Evolutionary conservation across 2,888 invertebrate species (phyloP).

Genomic region (Spilosoma lubricipeda): DNA sequence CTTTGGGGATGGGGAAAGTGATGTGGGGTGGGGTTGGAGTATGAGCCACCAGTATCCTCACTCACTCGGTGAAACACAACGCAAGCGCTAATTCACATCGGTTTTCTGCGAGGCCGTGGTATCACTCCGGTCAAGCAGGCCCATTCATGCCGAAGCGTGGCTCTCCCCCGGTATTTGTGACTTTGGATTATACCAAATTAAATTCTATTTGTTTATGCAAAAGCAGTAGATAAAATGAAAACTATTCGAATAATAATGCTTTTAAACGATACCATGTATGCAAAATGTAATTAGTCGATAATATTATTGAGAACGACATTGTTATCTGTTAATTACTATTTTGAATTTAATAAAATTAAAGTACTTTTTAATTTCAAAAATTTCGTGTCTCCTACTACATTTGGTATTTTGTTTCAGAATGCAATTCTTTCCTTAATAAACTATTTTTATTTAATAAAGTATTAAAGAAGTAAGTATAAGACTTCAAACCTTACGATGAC

Average conservation of each 20-base stretch:
- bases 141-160: too few relatives aligned
- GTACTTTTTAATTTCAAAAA: background rate
- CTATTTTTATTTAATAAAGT: background rate
- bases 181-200: background rate
- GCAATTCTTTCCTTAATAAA: background rate
- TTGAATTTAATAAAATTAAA: background rate
- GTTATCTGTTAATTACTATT: background rate
- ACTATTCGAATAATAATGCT: background rate
- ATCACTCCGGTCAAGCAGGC: too few relatives aligned
- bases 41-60: too few relatives aligned
- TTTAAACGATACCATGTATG: background rate
- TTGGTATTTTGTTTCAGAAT: background rate
- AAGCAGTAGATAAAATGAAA: background rate
- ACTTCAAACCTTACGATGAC: background rate
- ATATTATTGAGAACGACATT: background rate
- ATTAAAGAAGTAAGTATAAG: background rate
- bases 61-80: too few relatives aligned
- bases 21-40: too few relatives aligned
- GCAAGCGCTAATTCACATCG: too few relatives aligned
- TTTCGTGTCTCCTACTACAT: background rate
- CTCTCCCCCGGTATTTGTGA: too few relatives aligned
- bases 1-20: too few relatives aligned
- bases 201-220: background rate
- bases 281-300: background rate
- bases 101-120: too few relatives aligned